A percentile compares a stretch with the other conserved stretches of the same genome.
Evolutionary conservation across 2,113 vertebrate genomes (phyloP).

Genomic region (Eclectus roratus): DNA sequence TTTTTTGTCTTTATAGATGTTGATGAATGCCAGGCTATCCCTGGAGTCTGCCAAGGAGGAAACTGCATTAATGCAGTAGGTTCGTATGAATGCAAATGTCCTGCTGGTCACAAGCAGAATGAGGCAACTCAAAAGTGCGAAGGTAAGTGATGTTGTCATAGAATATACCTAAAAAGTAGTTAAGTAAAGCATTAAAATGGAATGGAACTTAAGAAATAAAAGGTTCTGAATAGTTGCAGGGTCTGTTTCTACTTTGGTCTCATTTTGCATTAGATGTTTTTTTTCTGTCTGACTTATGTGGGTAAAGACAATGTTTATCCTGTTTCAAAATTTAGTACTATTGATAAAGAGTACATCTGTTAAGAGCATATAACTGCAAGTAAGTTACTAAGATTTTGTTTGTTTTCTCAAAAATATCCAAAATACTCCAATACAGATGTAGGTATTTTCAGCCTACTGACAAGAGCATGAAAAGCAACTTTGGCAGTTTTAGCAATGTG

Average conservation of each 20-base stretch:
- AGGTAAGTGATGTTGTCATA: constrained; percentile 56
- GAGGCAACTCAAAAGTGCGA: constrained; percentile 77
- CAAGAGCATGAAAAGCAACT: neutral
- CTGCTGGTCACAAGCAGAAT: constrained; percentile 74
- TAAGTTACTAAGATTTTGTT: neutral
- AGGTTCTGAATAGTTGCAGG: neutral
- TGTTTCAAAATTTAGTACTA: neutral
- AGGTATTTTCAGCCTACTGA: neutral
- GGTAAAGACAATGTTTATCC: neutral
- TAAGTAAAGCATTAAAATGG: neutral
- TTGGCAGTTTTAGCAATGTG: neutral
- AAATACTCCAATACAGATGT: neutral
- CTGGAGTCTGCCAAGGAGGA: constrained; percentile 79
- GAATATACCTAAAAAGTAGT: neutral
- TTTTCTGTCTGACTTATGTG: neutral
- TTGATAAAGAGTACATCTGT: neutral
- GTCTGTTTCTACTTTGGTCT: neutral
- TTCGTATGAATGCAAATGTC: constrained; percentile 77
- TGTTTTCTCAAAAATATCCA: neutral
- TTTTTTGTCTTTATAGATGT: constrained; percentile 68
- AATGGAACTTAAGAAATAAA: neutral
- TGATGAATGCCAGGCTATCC: constrained; percentile 81
- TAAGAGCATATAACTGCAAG: neutral
- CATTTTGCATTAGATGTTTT: neutral
- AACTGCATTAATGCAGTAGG: constrained; percentile 80